Base-by-base conservation (phyloP, 2,113 vertebrate genomes). In the Illadopsis cleaveri region DNA sequence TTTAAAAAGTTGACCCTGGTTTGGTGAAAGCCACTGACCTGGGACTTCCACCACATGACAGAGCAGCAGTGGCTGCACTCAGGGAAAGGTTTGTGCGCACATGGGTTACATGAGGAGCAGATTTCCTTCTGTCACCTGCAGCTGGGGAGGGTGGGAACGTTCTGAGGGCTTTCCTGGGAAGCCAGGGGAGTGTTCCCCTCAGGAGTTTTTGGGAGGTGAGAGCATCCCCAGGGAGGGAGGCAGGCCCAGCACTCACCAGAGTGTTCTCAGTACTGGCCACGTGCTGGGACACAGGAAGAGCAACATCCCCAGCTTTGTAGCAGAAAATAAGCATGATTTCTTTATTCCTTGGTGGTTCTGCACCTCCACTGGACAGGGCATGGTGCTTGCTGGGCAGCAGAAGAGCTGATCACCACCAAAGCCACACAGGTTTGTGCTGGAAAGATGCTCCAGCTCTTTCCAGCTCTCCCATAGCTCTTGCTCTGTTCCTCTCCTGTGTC, bases 211-310 rank as follows among this genome's bases (percentile, higher is more conserved):
- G 66, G 10, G 24, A 56, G 35, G 17, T 4, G 23, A 40, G 53
- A 56, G 19, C 1, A 18, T 6, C 56, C 38, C 53, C 8, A 3
- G 24, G 61, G 21, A 22, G 22, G 33, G 35, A 47, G 71, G 56
- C 22, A 44, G 71, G 21, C 33, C 31, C 0, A 0, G 66, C 0
- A 0, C 60, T 44, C 10, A 2, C 35, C 0, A 0, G 45, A 48
- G 57, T 35, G 10, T 21, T 21, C 64, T n/a, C 44, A 4, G 40
- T 2, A 7, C 54, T 7, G 11, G 13, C 27, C 15, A 2, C 0
- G 1, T 4, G 13, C 70, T 40, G 5, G 17, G 45, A 15, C 54
- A 35, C 4, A 6, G 57, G 31, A 48, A 28, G 10, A 40, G 20
- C 24, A 10, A 48, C 2, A 0, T 2, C 4, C 5, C 14, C 1